These are phyloP conservation scores for Lagopus leucura DNA, from an alignment of 2,113 vertebrate species.

Conservation along the genomic window DNA sequence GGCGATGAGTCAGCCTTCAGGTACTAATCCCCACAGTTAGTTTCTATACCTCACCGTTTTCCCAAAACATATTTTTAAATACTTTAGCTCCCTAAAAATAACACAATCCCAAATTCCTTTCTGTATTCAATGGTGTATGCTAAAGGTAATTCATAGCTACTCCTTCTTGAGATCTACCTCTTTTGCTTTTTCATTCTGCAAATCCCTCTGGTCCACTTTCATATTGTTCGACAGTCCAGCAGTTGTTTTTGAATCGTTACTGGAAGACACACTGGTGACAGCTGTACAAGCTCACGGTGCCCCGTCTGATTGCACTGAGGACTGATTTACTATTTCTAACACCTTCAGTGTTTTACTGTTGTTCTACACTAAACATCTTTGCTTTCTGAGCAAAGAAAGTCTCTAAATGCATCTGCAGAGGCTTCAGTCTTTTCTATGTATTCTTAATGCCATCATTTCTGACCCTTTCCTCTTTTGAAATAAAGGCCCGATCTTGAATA, in stretches of 20 bases:
- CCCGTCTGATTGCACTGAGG: background rate
- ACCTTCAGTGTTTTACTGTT: background rate
- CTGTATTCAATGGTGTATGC: background rate
- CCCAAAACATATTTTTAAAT: slow-evolving; percentile 19
- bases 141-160: background rate
- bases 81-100: background rate
- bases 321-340: background rate
- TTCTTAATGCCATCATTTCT: background rate
- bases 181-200: background rate
- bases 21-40: background rate
- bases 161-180: background rate
- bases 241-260: background rate
- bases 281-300: background rate
- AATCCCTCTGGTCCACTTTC: background rate
- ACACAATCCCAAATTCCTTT: slow-evolving; percentile 10
- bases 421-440: background rate
- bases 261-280: background rate
- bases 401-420: background rate
- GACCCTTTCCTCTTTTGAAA: background rate
- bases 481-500: background rate
- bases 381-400: background rate
- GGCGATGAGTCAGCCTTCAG: background rate
- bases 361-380: background rate
- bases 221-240: background rate
- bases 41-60: background rate